Evolutionary conservation across 2,797 vertebrate genomes (phyloP).

Genomic region (Gadopsis bispinosus): DNA sequence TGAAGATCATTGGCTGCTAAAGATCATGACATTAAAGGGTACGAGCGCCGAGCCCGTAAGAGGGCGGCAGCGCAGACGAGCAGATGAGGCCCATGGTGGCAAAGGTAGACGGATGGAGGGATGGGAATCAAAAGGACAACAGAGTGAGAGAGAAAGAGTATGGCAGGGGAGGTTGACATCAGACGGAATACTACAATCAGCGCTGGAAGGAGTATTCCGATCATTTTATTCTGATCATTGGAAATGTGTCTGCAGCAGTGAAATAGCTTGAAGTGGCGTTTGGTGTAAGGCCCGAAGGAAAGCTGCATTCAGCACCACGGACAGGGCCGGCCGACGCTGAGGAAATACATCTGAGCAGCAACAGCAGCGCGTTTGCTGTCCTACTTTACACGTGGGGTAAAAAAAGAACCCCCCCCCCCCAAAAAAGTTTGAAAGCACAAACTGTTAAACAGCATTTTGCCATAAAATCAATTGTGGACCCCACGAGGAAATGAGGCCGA

Average conservation of each 20-base stretch:
- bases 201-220: no score
- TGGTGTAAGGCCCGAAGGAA: no score
- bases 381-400: no score
- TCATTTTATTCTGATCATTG: no score
- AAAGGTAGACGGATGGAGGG: conserved; percentile 27
- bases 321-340: no score
- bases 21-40: conserved; percentile 84
- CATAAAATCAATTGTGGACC: conserved; percentile 43
- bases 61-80: conserved; percentile 26
- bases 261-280: no score
- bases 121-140: background rate
- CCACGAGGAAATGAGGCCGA: conserved; percentile 61
- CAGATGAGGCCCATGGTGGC: conserved; percentile 25
- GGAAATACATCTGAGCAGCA: background rate
- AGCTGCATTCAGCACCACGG: no score
- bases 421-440: conserved; percentile 38
- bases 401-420: no score
- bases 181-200: no score
- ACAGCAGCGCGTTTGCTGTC: conserved; percentile 27
- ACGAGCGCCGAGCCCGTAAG: conserved; percentile 50
- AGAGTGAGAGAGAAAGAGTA: background rate
- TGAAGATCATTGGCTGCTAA: conserved; percentile 84
- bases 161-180: no score
- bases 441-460: conserved; percentile 35
- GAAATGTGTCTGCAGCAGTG: no score